Percentiles rank a stretch among this genome's conserved stretches.
Conservation (phyloP, 2,888 invertebrate genomes). For the Acronicta psi region DNA sequence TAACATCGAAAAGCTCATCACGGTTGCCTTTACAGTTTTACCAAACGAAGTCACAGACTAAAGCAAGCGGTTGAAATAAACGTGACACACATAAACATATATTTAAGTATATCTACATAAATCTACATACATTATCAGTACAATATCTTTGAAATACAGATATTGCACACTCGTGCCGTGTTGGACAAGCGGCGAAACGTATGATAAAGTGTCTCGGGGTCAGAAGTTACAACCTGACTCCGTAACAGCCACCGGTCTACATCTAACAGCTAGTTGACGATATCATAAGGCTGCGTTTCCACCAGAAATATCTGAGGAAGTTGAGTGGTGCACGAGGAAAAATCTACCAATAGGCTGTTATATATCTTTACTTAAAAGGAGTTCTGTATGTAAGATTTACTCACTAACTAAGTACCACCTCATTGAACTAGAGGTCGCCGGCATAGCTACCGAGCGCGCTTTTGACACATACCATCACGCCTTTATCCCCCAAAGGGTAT, state of each 20-base stretch:
- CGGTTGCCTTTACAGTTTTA: neutral
- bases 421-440: neutral
- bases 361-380: too few relatives aligned
- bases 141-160: conserved; percentile 33
- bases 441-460: too few relatives aligned
- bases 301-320: conserved; percentile 7
- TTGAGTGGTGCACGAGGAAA: too few relatives aligned
- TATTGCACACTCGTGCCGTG: conserved; percentile 45
- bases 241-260: conserved; percentile 45
- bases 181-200: conserved; percentile 36
- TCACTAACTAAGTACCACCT: neutral
- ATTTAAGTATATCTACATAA: conserved; percentile 38
- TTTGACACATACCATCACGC: too few relatives aligned
- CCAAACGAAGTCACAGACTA: neutral
- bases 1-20: neutral
- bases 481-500: too few relatives aligned
- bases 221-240: conserved; percentile 38
- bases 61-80: conserved; percentile 24
- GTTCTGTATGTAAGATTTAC: too few relatives aligned
- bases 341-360: too few relatives aligned
- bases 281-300: too few relatives aligned
- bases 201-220: conserved; percentile 47
- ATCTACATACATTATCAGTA: conserved; percentile 41
- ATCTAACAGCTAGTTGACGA: conserved; percentile 36
- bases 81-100: conserved; percentile 33